Conservation (phyloP, 2,888 invertebrate species). For the Frankliniella intonsa region DNA sequence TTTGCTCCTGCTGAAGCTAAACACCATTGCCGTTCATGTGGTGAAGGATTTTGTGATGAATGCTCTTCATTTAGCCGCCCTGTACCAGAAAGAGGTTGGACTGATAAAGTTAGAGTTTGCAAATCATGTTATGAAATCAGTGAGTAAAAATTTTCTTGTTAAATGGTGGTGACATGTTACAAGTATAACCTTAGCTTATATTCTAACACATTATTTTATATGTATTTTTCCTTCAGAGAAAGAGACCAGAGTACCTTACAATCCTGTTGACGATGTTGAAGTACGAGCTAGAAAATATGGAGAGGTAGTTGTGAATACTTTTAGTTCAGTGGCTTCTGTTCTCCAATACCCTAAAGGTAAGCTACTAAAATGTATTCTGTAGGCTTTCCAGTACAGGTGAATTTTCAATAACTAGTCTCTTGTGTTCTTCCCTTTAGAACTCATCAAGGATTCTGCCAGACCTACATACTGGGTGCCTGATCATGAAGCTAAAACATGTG, state of each 20-base stretch:
- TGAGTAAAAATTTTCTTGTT: background rate
- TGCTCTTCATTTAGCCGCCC: slow-evolving; percentile 64
- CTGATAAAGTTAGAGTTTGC: slow-evolving; percentile 66
- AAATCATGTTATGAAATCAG: slow-evolving; percentile 54
- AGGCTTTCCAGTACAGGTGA: slow-evolving; percentile 17
- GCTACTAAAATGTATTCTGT: slow-evolving; percentile 35
- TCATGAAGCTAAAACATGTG: slow-evolving; percentile 60
- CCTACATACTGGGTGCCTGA: slow-evolving; percentile 80
- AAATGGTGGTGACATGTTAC: background rate
- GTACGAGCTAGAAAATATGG: slow-evolving; percentile 59
- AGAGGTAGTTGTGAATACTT: slow-evolving; percentile 67
- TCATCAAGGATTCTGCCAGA: slow-evolving; percentile 69
- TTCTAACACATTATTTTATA: background rate
- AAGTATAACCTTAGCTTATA: too few species aligned
- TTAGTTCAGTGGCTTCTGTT: slow-evolving; percentile 65
- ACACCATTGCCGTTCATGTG: slow-evolving; percentile 74
- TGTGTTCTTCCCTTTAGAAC: slow-evolving; percentile 45
- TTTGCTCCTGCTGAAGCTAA: slow-evolving; percentile 57
- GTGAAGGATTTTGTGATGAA: slow-evolving; percentile 70
- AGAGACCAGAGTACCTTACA: background rate
- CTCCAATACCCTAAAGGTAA: slow-evolving; percentile 68
- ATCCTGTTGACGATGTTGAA: slow-evolving; percentile 42
- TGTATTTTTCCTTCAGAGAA: slow-evolving; percentile 11
- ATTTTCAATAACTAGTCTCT: background rate
- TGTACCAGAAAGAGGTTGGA: slow-evolving; percentile 70